phyloP scores from a whole-genome alignment of 23 tunicate species.

The Clavelina lepadiformis region DNA sequence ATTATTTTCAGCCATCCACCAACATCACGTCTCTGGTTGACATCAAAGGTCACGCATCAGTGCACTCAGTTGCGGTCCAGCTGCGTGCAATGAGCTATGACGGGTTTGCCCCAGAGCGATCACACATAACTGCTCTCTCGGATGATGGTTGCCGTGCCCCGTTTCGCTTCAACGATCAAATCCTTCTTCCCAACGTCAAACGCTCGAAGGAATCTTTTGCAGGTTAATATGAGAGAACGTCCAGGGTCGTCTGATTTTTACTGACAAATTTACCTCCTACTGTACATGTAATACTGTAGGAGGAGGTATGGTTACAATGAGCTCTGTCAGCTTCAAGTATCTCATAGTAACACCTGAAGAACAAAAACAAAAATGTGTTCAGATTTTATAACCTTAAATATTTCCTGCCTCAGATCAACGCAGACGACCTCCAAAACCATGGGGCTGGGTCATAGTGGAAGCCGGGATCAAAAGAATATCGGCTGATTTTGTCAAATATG shows the following conservation, averaged over 20 bases:
- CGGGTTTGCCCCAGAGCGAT: slow-evolving; percentile 66
- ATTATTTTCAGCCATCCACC: too few species aligned
- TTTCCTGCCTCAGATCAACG: slow-evolving; percentile 2
- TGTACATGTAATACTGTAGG: too few species aligned
- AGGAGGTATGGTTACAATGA: too few species aligned
- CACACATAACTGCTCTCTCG: slow-evolving; percentile 54
- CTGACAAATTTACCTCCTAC: too few species aligned
- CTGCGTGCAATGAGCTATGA: slow-evolving; percentile 57
- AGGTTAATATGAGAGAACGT: not conserved
- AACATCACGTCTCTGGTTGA: slow-evolving; percentile 23
- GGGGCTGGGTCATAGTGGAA: slow-evolving; percentile 97
- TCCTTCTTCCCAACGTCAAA: slow-evolving; percentile 24
- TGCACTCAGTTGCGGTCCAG: slow-evolving; percentile 64
- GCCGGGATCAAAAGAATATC: slow-evolving; percentile 65
- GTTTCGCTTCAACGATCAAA: slow-evolving; percentile 43
- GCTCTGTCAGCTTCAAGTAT: too few species aligned
- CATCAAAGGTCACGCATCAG: slow-evolving; percentile 37
- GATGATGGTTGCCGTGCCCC: slow-evolving; percentile 46
- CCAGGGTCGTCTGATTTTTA: too few species aligned
- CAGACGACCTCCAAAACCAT: slow-evolving; percentile 70
- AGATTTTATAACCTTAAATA: too few species aligned
- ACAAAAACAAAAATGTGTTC: too few species aligned
- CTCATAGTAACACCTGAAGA: too few species aligned
- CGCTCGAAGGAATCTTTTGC: slow-evolving; percentile 17
- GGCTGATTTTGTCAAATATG: slow-evolving; percentile 36